Base-by-base conservation (phyloP, 2,113 vertebrate genomes). In the Phrynocephalus versicolor region DNA sequence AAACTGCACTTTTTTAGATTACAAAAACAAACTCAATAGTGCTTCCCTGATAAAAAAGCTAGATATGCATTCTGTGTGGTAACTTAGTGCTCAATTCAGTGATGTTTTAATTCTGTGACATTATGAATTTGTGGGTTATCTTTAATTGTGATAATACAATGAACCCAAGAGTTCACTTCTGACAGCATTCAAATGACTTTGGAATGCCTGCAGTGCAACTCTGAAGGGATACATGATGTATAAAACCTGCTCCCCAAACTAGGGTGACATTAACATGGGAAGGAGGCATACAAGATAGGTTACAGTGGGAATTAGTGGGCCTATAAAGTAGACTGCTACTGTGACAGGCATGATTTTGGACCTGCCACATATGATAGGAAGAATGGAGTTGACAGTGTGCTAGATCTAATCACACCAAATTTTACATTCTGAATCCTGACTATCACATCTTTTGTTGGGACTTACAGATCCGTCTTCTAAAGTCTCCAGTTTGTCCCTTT, bases 51-150 rank as follows among this genome's bases (percentile, higher is more conserved):
- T 51, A 81, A 91, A 82, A 74, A 74, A 60, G 76, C 70, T 65
- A 30, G 79, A 33, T 45, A 82, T 39, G 69, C 84, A 87, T 90
- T 41, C 35, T 57, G 79, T 82, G 84, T 0, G 23, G 87, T 87
- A 87, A 77, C 74, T 84, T 85, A 88, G 79, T 83, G 88, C 74
- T 75, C 87, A 81, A 84, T 23, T 84, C 15, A 85, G 84, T 85
- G 72, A 23, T 51, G 27, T 16, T 1, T 1, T 33, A 27, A 51
- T 37, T 92, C 90, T 70, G 18, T 64, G 55, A 78, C 13, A 13
- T 14, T 16, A 21, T 78, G 19, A 39, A 2, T 51, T 51, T 45
- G 15, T 75, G 35, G 10, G 27, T 30, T n/a, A 67, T 30, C 30
- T 5, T 6, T 67, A 7, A 67, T 67, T 67, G 27, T 67, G 64